These are phyloP conservation scores for Asarcornis scutulata DNA, from an alignment of 2,113 vertebrate genomes.

Conservation along the genomic window DNA sequence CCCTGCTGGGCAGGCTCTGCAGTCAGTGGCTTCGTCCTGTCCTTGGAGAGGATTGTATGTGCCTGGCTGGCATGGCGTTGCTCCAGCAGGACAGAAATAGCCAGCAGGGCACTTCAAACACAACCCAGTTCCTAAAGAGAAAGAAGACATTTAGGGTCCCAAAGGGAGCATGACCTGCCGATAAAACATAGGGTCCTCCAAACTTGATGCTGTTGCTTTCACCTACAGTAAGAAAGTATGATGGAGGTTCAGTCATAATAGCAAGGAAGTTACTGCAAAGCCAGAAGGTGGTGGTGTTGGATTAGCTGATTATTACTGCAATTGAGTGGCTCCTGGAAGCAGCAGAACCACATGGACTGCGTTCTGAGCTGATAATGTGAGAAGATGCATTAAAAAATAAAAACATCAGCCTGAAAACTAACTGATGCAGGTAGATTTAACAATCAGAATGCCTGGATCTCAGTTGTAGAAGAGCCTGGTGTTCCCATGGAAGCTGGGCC, in stretches of 20 bases:
- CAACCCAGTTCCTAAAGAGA: slow-evolving; percentile 72
- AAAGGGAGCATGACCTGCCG: not conserved
- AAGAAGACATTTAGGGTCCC: not conserved
- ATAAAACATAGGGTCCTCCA: not conserved
- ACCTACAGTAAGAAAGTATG: not conserved
- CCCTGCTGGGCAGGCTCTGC: slow-evolving; percentile 81
- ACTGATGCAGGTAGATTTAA: not conserved
- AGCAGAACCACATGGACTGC: not conserved
- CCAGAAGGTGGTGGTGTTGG: slow-evolving; percentile 69
- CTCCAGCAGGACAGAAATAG: slow-evolving; percentile 83
- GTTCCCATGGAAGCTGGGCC: not conserved
- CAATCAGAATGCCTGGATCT: not conserved
- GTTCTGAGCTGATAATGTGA: not conserved
- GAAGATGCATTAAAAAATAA: not conserved
- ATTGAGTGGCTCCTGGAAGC: not conserved
- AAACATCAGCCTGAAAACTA: not conserved
- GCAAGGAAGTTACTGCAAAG: not conserved
- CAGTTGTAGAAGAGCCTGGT: not conserved
- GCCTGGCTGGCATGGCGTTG: slow-evolving; percentile 79
- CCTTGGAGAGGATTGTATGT: slow-evolving; percentile 83
- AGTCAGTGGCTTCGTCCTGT: slow-evolving; percentile 82
- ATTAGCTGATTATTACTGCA: not conserved
- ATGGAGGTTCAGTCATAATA: not conserved
- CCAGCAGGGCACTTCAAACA: slow-evolving; percentile 85
- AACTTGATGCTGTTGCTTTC: not conserved